phyloP scores from a whole-genome alignment of 2,113 vertebrate genomes.

The Pholis gunnellus region DNA sequence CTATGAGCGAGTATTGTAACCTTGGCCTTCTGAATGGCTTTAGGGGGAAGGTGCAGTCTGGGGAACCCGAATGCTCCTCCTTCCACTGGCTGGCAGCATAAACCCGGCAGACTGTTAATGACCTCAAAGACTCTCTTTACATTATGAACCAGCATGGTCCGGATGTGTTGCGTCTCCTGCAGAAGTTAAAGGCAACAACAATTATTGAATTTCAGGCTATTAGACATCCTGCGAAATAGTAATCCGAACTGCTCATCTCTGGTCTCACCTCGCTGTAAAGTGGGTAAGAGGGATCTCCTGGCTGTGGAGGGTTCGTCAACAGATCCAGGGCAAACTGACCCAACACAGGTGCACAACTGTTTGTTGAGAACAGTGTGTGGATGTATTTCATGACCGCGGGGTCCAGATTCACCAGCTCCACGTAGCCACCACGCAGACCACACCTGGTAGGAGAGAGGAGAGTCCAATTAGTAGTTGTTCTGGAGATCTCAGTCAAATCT shows the following conservation, averaged over 20 bases:
- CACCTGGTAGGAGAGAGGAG: conserved; percentile 66
- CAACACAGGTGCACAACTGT: conserved; percentile 29
- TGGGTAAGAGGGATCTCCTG: conserved; percentile 79
- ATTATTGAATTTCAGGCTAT: neutral
- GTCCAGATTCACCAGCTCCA: conserved; percentile 85
- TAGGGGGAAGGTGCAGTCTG: conserved; percentile 70
- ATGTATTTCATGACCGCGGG: conserved; percentile 50
- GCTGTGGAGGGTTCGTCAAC: conserved; percentile 78
- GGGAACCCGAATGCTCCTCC: conserved; percentile 77
- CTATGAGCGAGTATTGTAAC: conserved; percentile 40
- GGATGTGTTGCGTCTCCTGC: conserved; percentile 74
- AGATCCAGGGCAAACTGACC: conserved; percentile 81
- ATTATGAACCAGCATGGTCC: conserved; percentile 55
- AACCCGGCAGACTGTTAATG: conserved; percentile 64
- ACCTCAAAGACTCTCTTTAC: conserved; percentile 47
- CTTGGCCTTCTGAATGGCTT: conserved; percentile 76
- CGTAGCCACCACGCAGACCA: conserved; percentile 82
- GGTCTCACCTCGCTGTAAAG: conserved; percentile 64
- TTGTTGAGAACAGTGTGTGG: conserved; percentile 9
- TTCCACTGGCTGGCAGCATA: conserved; percentile 72
- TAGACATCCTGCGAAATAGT: neutral
- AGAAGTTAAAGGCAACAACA: neutral
- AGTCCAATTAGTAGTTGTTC: neutral
- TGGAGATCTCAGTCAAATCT: neutral
- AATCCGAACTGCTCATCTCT: neutral